Percentiles rank a stretch among this genome's conserved stretches.
Conservation (phyloP, 2,113 vertebrate species). For the Callipepla californica region DNA sequence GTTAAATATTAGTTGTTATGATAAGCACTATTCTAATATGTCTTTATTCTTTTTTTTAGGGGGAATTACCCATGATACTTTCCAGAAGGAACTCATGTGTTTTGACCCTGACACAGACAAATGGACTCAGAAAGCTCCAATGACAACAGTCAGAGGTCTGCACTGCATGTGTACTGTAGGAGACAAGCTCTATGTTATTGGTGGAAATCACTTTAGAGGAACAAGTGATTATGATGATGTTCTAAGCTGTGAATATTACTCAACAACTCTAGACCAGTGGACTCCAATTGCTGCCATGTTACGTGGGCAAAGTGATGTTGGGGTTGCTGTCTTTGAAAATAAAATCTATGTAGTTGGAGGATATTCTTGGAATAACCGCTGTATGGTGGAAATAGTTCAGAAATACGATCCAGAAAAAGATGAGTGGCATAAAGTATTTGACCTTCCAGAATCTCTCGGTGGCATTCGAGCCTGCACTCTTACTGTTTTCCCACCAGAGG, state of each 20-base stretch:
- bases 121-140: slow-evolving; percentile 97
- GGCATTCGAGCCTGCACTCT: slow-evolving; percentile 98
- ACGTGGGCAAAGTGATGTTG: slow-evolving; percentile 97
- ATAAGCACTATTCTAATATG: neutral
- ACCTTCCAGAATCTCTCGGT: slow-evolving; percentile 97
- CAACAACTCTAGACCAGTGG: slow-evolving; percentile 95
- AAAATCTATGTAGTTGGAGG: slow-evolving; percentile 99
- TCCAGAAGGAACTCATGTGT: slow-evolving; percentile 99
- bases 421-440: slow-evolving; percentile 99
- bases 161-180: slow-evolving; percentile 99
- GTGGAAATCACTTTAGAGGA: slow-evolving; percentile 98
- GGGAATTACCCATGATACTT: slow-evolving; percentile 98
- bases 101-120: slow-evolving; percentile 98
- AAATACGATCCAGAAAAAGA: slow-evolving; percentile 98
- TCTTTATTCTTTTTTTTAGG: slow-evolving; percentile 78
- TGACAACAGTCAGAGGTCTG: slow-evolving; percentile 98
- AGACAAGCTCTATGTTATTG: slow-evolving; percentile 97
- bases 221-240: slow-evolving; percentile 99
- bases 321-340: slow-evolving; percentile 97
- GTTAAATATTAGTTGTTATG: neutral
- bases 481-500: slow-evolving; percentile 95
- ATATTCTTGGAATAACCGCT: slow-evolving; percentile 99
- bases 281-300: slow-evolving; percentile 97
- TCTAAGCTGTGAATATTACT: slow-evolving; percentile 98
- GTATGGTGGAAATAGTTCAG: slow-evolving; percentile 99